Evolutionary conservation across 2,888 invertebrate genomes (phyloP).

Genomic region (Platycheirus albimanus): DNA sequence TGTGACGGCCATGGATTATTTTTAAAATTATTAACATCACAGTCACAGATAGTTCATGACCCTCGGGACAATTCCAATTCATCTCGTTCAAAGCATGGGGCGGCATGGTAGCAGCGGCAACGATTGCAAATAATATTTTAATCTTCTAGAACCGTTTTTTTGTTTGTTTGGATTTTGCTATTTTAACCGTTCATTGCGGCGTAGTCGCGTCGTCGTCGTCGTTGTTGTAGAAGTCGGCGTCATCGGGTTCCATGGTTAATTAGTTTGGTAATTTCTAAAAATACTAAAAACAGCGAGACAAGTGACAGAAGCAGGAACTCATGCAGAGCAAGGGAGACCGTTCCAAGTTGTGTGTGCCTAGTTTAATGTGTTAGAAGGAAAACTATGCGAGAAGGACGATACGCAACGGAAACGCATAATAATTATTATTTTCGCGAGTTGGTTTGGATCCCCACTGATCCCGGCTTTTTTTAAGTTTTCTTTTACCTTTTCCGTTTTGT

Average conservation of each 20-base stretch:
- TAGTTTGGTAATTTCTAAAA: conserved; percentile 72
- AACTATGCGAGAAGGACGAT: conserved; percentile 48
- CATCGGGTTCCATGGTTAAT: conserved; percentile 56
- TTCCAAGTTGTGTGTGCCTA: not conserved
- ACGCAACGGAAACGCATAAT: conserved; percentile 29
- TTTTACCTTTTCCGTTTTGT: conserved; percentile 45
- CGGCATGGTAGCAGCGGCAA: conserved; percentile 40
- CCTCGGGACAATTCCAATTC: conserved; percentile 45
- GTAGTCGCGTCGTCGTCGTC: conserved; percentile 6
- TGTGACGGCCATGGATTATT: conserved; percentile 44
- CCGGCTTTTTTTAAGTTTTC: conserved; percentile 10
- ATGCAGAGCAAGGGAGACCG: conserved; percentile 42
- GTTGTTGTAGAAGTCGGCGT: conserved; percentile 15
- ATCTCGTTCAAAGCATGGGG: not conserved
- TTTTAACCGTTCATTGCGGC: conserved; percentile 35
- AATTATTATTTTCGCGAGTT: conserved; percentile 2
- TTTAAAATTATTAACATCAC: conserved; percentile 61
- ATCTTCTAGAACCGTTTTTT: conserved; percentile 44
- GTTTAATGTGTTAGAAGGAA: not conserved
- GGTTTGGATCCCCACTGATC: conserved; percentile 9
- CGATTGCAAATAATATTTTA: conserved; percentile 42
- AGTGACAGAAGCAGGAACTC: conserved; percentile 51
- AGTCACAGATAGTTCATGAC: conserved; percentile 70
- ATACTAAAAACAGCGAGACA: conserved; percentile 38
- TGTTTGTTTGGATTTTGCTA: conserved; percentile 30